Evolutionary conservation across 1,140 invertebrate genomes (phyloP).

Genomic region (Gonatopus flavifemur): DNA sequence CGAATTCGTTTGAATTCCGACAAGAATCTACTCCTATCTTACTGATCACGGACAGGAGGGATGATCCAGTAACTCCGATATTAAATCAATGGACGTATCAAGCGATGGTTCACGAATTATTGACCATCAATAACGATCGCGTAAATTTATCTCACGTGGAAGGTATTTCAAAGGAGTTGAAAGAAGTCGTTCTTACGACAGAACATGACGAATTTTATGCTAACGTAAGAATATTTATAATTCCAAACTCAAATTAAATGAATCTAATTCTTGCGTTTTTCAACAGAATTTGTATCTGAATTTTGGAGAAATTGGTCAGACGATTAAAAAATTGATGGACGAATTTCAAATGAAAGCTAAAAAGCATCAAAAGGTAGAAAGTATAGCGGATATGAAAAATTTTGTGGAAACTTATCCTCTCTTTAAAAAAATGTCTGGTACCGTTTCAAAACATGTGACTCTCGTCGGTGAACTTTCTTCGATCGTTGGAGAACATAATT

Average conservation of each 20-base stretch:
- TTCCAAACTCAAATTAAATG: background rate
- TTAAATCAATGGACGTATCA: conserved; percentile 99
- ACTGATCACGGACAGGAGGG: conserved; percentile 85
- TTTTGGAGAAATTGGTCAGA: conserved; percentile 97
- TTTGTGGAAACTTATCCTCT: conserved; percentile 98
- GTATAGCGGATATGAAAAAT: conserved; percentile 97
- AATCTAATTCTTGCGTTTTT: conserved; percentile 33
- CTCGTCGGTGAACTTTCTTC: conserved; percentile 93
- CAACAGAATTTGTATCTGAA: conserved; percentile 91
- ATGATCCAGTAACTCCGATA: conserved; percentile 94
- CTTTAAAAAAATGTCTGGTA: conserved; percentile 99
- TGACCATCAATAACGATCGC: conserved; percentile 93
- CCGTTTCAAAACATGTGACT: conserved; percentile 96
- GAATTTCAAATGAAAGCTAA: conserved; percentile 96
- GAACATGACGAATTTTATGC: conserved; percentile 98
- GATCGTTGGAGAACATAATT: conserved; percentile 73
- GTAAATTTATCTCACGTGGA: conserved; percentile 85
- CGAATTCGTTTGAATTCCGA: conserved; percentile 82
- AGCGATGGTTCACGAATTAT: conserved; percentile 98
- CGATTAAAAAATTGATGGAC: conserved; percentile 96
- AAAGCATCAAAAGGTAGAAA: conserved; percentile 96
- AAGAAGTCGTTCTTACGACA: conserved; percentile 90
- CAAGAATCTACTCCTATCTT: conserved; percentile 77
- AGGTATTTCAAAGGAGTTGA: conserved; percentile 83
- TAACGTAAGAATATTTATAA: conserved; percentile 62